Conservation (phyloP, 2,888 invertebrate genomes). For the Eilema caniola region DNA sequence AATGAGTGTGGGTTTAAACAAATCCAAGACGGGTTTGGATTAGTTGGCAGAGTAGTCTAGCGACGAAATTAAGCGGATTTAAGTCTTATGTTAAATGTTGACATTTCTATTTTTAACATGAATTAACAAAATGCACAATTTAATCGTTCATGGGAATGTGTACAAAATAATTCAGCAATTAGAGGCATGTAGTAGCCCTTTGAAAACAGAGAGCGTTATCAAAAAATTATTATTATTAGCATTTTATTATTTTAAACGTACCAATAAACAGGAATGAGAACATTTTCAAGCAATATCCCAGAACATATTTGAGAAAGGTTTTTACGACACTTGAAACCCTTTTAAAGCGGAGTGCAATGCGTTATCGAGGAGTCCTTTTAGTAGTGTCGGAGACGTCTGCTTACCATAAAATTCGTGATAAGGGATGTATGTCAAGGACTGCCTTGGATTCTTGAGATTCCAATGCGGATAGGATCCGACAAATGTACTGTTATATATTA, state of each 20-base stretch:
- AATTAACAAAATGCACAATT: not conserved
- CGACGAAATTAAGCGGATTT: not conserved
- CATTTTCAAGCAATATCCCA: constrained; percentile 28
- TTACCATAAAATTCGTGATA: constrained; percentile 79
- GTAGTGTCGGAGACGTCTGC: constrained; percentile 67
- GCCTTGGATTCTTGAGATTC: constrained; percentile 55
- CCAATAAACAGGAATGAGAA: constrained; percentile 2
- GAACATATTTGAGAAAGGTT: constrained; percentile 30
- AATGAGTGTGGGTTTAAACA: no score
- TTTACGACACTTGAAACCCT: constrained; percentile 49
- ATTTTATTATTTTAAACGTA: constrained; percentile 7
- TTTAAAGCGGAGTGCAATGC: constrained; percentile 52
- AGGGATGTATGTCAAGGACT: constrained; percentile 68
- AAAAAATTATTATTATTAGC: not conserved
- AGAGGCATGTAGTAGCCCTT: not conserved
- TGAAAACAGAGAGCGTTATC: not conserved
- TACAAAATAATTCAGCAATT: not conserved
- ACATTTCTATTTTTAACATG: no score
- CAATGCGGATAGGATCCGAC: constrained; percentile 33
- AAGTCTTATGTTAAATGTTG: no score
- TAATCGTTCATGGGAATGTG: not conserved
- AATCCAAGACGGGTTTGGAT: no score
- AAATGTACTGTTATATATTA: constrained; percentile 40
- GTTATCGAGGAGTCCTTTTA: constrained; percentile 71
- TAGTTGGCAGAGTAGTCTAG: no score